Evolutionary conservation across 2,797 vertebrate genomes (phyloP), one percentile per base, ranked within the genome.

Genomic region (Lagorchestes hirsutus): DNA sequence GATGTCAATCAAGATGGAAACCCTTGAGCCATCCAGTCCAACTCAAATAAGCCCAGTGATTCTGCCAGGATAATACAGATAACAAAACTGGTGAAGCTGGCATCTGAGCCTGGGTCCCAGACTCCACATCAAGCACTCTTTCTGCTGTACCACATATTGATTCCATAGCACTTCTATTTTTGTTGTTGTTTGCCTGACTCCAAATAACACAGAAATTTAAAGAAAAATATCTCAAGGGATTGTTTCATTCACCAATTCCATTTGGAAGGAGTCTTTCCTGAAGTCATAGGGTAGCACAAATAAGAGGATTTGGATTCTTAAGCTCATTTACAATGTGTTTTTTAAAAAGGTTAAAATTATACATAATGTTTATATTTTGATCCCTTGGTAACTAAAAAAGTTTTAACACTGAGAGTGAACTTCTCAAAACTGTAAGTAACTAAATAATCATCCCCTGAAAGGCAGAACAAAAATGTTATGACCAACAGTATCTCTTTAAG

Each of bases 301-400:
- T 27, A 87, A 87, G 24, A 87, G 40, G 40, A 87, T 87, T 87
- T 87, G 9, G 46, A 87, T 87, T 87, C 22, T 87, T 27, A 87
- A 46, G 3, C 74, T 87, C n/a, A 74, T 74, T 87, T 96, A 82
- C 31, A 94, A 54, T n/a, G 54, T 50, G 92, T 52, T 52, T 52
- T 92, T 93, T 87, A 58, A 31, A 97, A 92, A 93, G 91, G 91
- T 55, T 12, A 74, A 96, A 96, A 94, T 95, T 90, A 94, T 91
- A 67, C 59, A 93, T 24, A 8, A 57, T 59, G 29, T 40, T 62
- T 90, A 67, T 31, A 10, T 92, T 92, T 92, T 95, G 13, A 96
- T 90, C 24, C 40, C 40, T 50, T 87, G 74, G 40, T 27, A 87
- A 50, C 22, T 87, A 87, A 87, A 82, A 24, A 82, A 46, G 92